Base-by-base conservation (phyloP, 1,140 invertebrate genomes). In the Laupala kohalensis region DNA sequence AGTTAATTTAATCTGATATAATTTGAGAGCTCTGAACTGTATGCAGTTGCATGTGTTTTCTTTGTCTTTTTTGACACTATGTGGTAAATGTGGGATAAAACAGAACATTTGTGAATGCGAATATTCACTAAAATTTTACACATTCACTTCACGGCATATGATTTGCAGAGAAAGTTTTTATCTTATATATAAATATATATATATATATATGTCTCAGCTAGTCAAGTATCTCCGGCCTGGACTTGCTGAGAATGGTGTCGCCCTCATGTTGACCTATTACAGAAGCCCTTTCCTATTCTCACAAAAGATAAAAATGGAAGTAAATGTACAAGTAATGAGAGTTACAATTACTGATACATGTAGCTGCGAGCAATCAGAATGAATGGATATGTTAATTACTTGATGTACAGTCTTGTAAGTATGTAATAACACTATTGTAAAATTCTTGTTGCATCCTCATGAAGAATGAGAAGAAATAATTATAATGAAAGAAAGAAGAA, bases 381-480 rank as follows among this genome's bases (percentile, higher is more conserved):
- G 37, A 53, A 53, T 53, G 37, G 12, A 23, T 68, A 29, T 68
- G 27, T 68, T 68, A 29, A 29, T 69, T 25, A 64, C 69, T 70
- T 53, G 53, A 73, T 70, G 68, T 70, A 70, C 68, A 73, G 63
- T 73, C 26, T 26, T 64, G 71, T 69, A 62, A 69, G 62, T 73
- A 73, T 70, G 28, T 66, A 64, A 24, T 71, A 28, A 53, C 37
- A 67, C 53, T 27, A 73, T 69, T 71, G 70, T 71, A 71, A 71
- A 65, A 30, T 72, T 72, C 72, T 69, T 72, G 72, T 69, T 67
- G 62, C 72, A 72, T 72, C 72, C 64, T 69, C 70, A 71, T 70
- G 37, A 53, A 53, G 37, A 53, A 53, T 13, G 37, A 53, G 37
- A 53, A 53, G 37, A 53, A 53, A 53, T 53, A 53, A 53, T 53